Evolutionary conservation across 2,888 invertebrate species (phyloP).

Genomic region (Harpalus rufipes): DNA sequence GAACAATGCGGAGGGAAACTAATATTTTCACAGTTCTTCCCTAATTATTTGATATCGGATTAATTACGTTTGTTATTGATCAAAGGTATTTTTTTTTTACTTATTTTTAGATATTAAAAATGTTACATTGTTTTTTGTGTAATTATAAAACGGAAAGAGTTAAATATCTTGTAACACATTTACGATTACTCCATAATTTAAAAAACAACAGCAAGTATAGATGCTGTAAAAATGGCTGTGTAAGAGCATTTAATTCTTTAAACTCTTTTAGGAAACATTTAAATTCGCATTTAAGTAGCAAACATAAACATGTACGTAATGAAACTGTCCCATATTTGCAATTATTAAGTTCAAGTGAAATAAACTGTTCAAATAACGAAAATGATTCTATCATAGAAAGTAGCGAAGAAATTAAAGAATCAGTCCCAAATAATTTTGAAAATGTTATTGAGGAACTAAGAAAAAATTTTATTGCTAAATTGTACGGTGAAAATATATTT

Average conservation of each 20-base stretch:
- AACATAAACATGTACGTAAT: neutral
- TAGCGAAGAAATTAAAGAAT: neutral
- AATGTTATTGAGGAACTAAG: neutral
- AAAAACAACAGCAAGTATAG: constrained; percentile 18
- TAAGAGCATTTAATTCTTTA: constrained; percentile 8
- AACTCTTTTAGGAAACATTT: neutral
- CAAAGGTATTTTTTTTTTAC: neutral
- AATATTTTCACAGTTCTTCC: too few species aligned
- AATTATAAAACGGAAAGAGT: neutral
- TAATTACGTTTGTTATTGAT: too few species aligned
- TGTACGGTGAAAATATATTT: constrained; percentile 1
- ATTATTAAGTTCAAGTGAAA: constrained; percentile 4
- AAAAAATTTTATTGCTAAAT: neutral
- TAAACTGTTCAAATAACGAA: neutral
- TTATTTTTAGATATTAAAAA: neutral
- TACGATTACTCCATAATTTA: neutral
- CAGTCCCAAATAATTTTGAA: neutral
- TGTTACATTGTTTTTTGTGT: constrained; percentile 12
- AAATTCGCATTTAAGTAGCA: neutral
- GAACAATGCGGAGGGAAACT: too few species aligned
- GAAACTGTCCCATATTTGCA: neutral
- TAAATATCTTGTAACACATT: constrained; percentile 10
- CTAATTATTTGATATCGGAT: too few species aligned
- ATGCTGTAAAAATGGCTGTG: neutral
- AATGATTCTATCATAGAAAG: neutral